Evolutionary conservation across 2,113 vertebrate species (phyloP).

Genomic region (Raphicerus campestris): DNA sequence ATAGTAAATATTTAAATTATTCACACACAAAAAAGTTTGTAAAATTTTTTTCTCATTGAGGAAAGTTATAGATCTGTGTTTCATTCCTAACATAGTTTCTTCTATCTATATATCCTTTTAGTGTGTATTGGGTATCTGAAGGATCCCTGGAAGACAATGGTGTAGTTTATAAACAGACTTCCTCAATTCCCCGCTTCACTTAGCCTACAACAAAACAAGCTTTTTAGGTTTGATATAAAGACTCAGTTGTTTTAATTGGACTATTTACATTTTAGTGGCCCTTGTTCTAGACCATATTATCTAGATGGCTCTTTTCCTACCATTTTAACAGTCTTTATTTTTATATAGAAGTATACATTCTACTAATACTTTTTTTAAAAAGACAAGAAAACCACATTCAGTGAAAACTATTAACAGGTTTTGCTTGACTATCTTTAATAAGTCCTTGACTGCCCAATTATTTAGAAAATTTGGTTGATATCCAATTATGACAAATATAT

Average conservation of each 20-base stretch:
- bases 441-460: neutral
- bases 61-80: neutral
- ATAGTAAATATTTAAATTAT: neutral
- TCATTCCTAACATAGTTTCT: neutral
- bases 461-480: neutral
- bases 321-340: neutral
- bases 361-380: neutral
- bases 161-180: conserved; percentile 13
- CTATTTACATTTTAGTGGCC: neutral
- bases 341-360: neutral
- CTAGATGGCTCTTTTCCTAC: neutral
- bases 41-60: neutral
- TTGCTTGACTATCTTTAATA: neutral
- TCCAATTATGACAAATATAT: neutral
- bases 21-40: neutral
- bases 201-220: neutral
- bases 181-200: neutral
- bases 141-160: neutral
- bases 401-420: neutral
- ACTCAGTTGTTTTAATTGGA: neutral
- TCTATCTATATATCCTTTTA: neutral
- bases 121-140: neutral
- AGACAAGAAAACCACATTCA: neutral
- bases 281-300: neutral
- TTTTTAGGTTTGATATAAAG: conserved; percentile 2